Conservation (phyloP, 1,140 invertebrate genomes). For the Drosophila ironensis region DNA sequence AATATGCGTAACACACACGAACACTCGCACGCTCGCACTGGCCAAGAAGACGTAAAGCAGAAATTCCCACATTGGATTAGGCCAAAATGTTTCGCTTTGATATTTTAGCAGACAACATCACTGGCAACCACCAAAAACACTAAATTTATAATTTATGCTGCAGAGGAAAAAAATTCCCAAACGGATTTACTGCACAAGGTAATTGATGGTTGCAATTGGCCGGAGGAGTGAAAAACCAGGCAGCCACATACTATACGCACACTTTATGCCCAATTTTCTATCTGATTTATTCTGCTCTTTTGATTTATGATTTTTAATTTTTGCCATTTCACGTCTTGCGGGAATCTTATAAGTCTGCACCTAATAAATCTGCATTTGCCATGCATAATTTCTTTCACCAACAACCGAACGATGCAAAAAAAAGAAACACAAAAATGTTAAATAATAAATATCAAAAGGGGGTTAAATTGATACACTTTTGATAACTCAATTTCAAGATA, state of each 20-base stretch:
- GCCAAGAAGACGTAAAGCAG: slow-evolving; percentile 18
- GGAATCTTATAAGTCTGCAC: slow-evolving; percentile 43
- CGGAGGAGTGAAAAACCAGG: slow-evolving; percentile 1
- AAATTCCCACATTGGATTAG: slow-evolving; percentile 15
- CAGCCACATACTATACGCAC: slow-evolving; percentile 6
- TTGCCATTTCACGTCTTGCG: slow-evolving; percentile 17
- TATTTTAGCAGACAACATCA: slow-evolving; percentile 20
- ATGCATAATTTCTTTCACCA: slow-evolving; percentile 62
- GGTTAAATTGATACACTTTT: too few relatives aligned
- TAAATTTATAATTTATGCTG: slow-evolving; percentile 7
- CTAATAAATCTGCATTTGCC: slow-evolving; percentile 70
- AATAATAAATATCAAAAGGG: slow-evolving; percentile 43
- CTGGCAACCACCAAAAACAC: slow-evolving; percentile 9
- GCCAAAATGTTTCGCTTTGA: slow-evolving; percentile 18
- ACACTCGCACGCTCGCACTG: slow-evolving; percentile 3
- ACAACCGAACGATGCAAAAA: not conserved
- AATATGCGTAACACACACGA: slow-evolving; percentile 25
- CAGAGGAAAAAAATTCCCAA: not conserved
- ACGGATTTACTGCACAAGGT: slow-evolving; percentile 20
- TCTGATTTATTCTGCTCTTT: slow-evolving; percentile 65
- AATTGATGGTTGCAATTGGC: slow-evolving; percentile 25
- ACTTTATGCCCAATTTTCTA: slow-evolving; percentile 46
- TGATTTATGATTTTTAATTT: slow-evolving; percentile 75
- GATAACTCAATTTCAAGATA: too few relatives aligned
- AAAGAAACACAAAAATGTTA: slow-evolving; percentile 52